phyloP scores from a whole-genome alignment of 2,797 vertebrate species.

The Arvicola amphibius region DNA sequence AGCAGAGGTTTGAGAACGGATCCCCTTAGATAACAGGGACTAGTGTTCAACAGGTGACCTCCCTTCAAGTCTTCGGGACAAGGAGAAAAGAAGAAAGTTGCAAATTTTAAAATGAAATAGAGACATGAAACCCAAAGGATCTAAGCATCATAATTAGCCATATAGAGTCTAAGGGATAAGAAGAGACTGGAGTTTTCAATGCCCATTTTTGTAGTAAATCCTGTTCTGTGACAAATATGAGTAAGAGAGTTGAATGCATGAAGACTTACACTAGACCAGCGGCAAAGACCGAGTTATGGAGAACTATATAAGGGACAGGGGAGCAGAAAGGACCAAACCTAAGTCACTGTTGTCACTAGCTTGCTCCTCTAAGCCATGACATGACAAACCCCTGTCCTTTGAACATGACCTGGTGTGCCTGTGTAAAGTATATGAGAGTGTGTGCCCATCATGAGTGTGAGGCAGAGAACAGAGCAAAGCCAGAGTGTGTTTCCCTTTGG shows the following conservation, averaged over 20 bases:
- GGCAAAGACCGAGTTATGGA: rapidly evolving
- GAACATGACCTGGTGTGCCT: background rate
- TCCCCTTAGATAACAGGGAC: background rate
- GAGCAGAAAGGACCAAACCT: background rate
- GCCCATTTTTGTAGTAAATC: background rate
- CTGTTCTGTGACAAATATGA: background rate
- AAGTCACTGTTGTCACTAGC: background rate
- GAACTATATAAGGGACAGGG: background rate
- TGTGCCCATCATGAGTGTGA: background rate
- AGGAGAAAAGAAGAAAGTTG: background rate
- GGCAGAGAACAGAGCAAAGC: background rate
- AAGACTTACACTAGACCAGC: background rate
- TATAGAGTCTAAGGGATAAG: background rate
- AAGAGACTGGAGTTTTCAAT: background rate
- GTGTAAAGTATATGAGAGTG: background rate
- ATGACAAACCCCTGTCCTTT: background rate
- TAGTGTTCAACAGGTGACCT: background rate
- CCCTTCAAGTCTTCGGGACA: background rate
- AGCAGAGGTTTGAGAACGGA: background rate
- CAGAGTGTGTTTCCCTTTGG: slow-evolving; percentile 46
- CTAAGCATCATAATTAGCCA: background rate
- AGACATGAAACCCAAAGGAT: background rate
- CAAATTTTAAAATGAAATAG: background rate
- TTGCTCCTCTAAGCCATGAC: background rate
- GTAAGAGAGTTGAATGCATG: background rate